phyloP scores from a whole-genome alignment of 2,888 invertebrate genomes.

The Protonemura montana region DNA sequence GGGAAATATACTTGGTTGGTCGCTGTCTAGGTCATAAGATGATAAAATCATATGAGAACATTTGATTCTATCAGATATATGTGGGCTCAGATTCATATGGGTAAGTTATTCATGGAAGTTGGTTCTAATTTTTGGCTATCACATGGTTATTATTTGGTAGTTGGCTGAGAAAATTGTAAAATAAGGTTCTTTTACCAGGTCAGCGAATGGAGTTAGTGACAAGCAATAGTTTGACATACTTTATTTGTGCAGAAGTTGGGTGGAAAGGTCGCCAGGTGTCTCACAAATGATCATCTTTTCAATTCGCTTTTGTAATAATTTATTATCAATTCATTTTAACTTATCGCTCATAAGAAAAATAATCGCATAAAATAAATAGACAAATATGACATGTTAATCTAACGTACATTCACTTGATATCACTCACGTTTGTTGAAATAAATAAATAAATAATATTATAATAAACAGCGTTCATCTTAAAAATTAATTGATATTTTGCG shows the following conservation, averaged over 20 bases:
- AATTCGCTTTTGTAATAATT: not conserved
- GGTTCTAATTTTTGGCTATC: not conserved
- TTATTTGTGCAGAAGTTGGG: not conserved
- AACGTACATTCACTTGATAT: constrained; percentile 20
- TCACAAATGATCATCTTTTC: too few relatives aligned
- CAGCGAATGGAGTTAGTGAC: not conserved
- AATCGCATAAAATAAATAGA: constrained; percentile 24
- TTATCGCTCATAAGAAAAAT: constrained; percentile 1
- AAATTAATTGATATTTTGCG: constrained; percentile 2
- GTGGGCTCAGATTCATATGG: too few relatives aligned
- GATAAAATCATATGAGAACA: too few relatives aligned
- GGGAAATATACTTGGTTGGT: too few relatives aligned
- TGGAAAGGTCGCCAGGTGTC: too few relatives aligned
- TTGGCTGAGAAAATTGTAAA: not conserved
- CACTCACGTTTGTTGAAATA: constrained; percentile 10
- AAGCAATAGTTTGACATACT: not conserved
- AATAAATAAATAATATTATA: constrained; percentile 29
- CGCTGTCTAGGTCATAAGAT: too few relatives aligned
- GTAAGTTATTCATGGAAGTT: too few relatives aligned
- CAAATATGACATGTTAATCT: constrained; percentile 32
- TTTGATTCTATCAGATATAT: too few relatives aligned
- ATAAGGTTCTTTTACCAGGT: not conserved
- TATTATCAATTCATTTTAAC: constrained; percentile 22
- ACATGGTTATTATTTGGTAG: not conserved
- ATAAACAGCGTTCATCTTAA: not conserved